Evolutionary conservation across 2,113 vertebrate species (phyloP), one percentile per base, ranked within the genome.

Genomic region (Seriola dumerili): DNA sequence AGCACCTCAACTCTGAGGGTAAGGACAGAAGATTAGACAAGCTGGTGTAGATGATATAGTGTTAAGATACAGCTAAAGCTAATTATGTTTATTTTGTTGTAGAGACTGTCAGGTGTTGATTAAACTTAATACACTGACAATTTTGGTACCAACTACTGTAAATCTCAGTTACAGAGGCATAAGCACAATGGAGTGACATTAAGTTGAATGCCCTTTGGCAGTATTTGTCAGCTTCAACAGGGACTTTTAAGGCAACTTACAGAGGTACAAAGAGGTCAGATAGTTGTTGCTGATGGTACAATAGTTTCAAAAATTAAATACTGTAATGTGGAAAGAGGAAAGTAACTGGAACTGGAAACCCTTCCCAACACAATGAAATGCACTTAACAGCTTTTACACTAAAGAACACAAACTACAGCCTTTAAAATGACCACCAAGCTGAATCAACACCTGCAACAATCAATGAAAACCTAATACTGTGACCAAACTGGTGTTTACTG

Each of bases 401-500:
- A 34, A 64, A 42, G n/a, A 21, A 58, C 4, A 57, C 1, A n/a
- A 42, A 57, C 54, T 12, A 25, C n/a, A 23, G 23, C 8, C 9
- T 42, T 12, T 40, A 29, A 72, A 38, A 25, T 64, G 9, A 73
- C 32, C 16, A n/a, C n/a, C 29, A 23, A 80, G 58, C 19, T 50
- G 8, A 81, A 75, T 59, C 70, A 57, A 74, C 52, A 73, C 55
- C 68, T 42, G 17, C 32, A 52, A 66, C 72, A 21, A 3, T 55
- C 8, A 54, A 54, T 46, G 38, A 12, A n/a, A 67, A 36, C 0
- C 59, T 29, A 57, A 25, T 23, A 34, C 36, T 64, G 8, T 14
- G 4, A 61, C 32, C 23, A 61, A 40, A 46, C 1, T 32, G 14
- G 5, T 50, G 7, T 67, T 59, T 5, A 72, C 42, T 65, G 58